phyloP scores from a whole-genome alignment of 2,113 vertebrate species.

The Theristicus caerulescens region DNA sequence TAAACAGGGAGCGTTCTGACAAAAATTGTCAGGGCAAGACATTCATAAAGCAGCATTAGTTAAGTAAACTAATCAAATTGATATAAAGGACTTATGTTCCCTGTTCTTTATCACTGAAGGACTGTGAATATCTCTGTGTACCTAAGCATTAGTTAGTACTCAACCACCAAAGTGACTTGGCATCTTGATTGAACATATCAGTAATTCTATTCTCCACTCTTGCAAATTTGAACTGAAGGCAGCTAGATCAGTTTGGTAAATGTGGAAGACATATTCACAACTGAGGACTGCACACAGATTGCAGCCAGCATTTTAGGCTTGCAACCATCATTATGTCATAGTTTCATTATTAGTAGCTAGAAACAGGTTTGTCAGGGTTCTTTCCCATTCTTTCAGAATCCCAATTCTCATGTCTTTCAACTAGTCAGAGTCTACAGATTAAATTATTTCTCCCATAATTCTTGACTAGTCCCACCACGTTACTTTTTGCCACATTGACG shows the following conservation, averaged over 20 bases:
- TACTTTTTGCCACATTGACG: neutral
- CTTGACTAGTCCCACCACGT: neutral
- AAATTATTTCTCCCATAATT: neutral
- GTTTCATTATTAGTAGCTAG: neutral
- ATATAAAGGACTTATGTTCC: neutral
- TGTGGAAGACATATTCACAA: neutral
- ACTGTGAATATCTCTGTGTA: neutral
- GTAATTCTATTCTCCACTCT: neutral
- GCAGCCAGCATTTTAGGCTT: neutral
- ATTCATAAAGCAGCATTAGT: neutral
- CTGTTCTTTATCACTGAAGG: neutral
- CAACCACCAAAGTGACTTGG: neutral
- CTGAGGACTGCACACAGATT: neutral
- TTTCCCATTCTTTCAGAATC: neutral
- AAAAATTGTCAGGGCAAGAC: neutral
- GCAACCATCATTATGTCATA: neutral
- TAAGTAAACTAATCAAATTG: neutral
- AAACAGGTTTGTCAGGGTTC: neutral
- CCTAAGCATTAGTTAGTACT: neutral
- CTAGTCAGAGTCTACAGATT: neutral
- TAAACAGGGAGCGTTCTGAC: neutral
- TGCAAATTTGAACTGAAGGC: neutral
- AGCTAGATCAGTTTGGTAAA: neutral
- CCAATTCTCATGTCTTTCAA: neutral
- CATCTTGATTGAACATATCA: neutral